Evolutionary conservation across 2,113 vertebrate genomes (phyloP), one percentile per base, ranked within the genome.

Genomic region (Hylia prasina): DNA sequence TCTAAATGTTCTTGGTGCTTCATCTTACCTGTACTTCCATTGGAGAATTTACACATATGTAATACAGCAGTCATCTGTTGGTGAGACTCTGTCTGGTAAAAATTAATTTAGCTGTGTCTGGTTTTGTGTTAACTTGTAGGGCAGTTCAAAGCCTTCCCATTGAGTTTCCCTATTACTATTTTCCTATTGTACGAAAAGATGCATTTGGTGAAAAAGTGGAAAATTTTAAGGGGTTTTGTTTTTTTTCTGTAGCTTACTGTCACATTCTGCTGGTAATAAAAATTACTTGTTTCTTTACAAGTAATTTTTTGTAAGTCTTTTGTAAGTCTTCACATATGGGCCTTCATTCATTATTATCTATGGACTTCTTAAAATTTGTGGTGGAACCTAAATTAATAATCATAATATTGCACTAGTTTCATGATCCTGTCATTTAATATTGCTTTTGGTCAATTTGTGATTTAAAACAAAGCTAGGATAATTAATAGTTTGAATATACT

Each of bases 221-320:
- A 70, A 39, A 51, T 2, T 13, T 82, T 35, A 80, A 44, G 7
- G 1, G 40, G 80, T 27, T n/a, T 45, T 22, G 5, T 76, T 60
- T 25, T 73, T 23, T 15, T 2, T 13, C 13, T 78, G 5, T 47
- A 51, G 4, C 10, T 69, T 47, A 54, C 15, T 53, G 17, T 22
- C 7, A 37, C 6, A 27, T 78, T 76, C 9, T 93, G 9, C 35
- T 75, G 27, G 4, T 76, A 87, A 50, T 73, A 92, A 76, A 50
- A 80, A 13, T 14, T 13, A 4, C 0, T 0, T 31, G 3, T 61
- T 60, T 78, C 28, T 73, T 75, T 31, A 23, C 7, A n/a, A n/a
- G n/a, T n/a, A n/a, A n/a, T n/a, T n/a, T n/a, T n/a, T n/a, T n/a
- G n/a, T n/a, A n/a, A n/a, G 9, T 86, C 47, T 39, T 76, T 91